Percentiles rank a stretch among this genome's conserved stretches.
Conservation (phyloP, 2,797 vertebrate species). For the Synaphobranchus kaupii region DNA sequence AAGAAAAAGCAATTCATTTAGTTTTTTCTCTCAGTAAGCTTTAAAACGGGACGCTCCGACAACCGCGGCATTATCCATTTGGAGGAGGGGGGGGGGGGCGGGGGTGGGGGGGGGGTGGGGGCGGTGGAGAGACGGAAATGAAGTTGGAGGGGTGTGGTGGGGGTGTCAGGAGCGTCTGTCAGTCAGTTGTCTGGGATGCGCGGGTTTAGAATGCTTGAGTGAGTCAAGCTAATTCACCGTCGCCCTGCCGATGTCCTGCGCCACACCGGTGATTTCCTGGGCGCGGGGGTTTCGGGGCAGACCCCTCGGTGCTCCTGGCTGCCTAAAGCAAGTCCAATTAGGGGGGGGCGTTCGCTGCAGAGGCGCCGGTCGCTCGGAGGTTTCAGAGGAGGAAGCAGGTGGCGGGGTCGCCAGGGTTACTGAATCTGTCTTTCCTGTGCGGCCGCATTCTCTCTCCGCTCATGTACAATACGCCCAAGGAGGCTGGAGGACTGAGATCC, state of each 20-base stretch:
- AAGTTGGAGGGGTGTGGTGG: not conserved
- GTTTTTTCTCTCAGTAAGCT: conserved; percentile 31
- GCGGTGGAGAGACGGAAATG: not conserved
- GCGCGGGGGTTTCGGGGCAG: not conserved
- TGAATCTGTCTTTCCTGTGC: conserved; percentile 61
- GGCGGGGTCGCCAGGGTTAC: conserved; percentile 71
- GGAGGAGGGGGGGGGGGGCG: not conserved
- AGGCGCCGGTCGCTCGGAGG: conserved; percentile 56
- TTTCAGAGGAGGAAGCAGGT: conserved; percentile 70
- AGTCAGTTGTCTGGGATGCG: conserved; percentile 23
- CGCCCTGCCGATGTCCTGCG: not conserved
- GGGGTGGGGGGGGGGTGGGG: not conserved
- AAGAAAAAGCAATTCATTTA: conserved; percentile 43
- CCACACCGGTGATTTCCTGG: no score
- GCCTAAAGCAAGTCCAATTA: conserved; percentile 66
- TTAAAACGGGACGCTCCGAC: conserved; percentile 30
- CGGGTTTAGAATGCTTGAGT: not conserved
- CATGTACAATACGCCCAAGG: not conserved
- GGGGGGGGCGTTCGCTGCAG: conserved; percentile 69
- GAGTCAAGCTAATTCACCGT: not conserved
- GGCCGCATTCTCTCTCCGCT: conserved; percentile 39
- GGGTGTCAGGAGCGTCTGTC: not conserved
- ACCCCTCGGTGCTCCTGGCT: conserved; percentile 3
- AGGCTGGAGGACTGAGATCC: conserved; percentile 24
- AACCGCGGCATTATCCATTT: conserved; percentile 20